Evolutionary conservation across 2,888 invertebrate species (phyloP), one percentile per base, ranked within the genome.

Genomic region (Asteroscopus sphinx): DNA sequence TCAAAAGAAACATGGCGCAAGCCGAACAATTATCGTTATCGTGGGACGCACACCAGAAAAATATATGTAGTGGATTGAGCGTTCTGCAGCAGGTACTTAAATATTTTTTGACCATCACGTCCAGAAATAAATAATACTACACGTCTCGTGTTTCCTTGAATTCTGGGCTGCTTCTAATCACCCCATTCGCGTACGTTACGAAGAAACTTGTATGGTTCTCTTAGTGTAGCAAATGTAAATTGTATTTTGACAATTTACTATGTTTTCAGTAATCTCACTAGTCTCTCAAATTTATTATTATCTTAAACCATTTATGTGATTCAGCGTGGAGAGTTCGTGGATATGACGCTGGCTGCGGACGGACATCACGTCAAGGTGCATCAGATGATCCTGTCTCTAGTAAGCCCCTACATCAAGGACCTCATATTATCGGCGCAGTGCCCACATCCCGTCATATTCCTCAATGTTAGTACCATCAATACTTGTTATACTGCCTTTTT

Each of bases 331-430:
- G 91, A 93, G 60, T 92, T 94, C 75, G 94, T 94, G 28, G 94
- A 94, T 65, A 91, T 94, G 92, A 94, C 94, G 0, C 61, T 94
- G 30, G 94, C 93, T 2, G 93, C 93, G 1, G 93, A 94, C 33
- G 93, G 93, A 0, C 89, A 92, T 63, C 80, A 86, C 54, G 93
- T 94, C 2, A 94, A 92, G 68, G 94, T 92, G 1, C 94, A 94
- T 58, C 90, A 93, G 72, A 76, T 94, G 49, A 83, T 94, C 3
- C 61, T 94, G 60, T 92, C 92, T 0, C 82, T 93, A 0, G 90
- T 91, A 13, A 94, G 94, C 54, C 93, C 94, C 0, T 94, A 86
- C 71, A 86, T 94, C 55, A 91, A 92, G 68, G 89, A 91, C 12
- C 77, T 94, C 3, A 89, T 94, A 17, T 66, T 83, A 1, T 87